Base-by-base conservation (phyloP, 2,888 invertebrate species). In the Drosophila mimica region DNA sequence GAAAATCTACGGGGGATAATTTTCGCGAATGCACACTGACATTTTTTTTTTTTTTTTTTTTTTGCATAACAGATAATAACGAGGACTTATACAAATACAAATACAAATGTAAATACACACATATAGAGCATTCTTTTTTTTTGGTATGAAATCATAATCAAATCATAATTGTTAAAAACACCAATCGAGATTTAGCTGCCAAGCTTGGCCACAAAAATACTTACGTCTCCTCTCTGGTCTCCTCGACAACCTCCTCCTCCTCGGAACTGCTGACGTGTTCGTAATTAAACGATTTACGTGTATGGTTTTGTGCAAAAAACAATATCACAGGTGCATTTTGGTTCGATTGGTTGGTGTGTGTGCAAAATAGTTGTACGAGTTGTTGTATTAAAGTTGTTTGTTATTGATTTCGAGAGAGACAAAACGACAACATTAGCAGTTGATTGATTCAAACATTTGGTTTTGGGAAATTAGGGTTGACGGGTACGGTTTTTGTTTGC, bases 171-270 rank as follows among this genome's bases (percentile, higher is more conserved):
- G 64, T 64, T 60, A 57, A 57, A 61, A 79, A 79, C 83, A 86
- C 87, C 87, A 83, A 83, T 84, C 73, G 82, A 83, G 80, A 75
- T 59, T 63, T 61, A 66, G 72, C 77, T 69, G 81, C 78, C 74
- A 79, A 66, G 56, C 63, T 66, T 76, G 86, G 84, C 66, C 63
- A 82, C 83, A 87, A 79, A 82, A 80, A 79, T 90, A 93, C 93
- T 93, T 93, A 93, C 93, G 93, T 92, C 88, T 91, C 92, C 84
- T 92, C 92, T 82, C 79, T 85, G 91, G 91, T 90, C 84, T 92
- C 92, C 91, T 93, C 93, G 91, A 91, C 92, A 91, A 92, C 92
- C 91, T 93, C 93, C 92, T 93, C 93, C 91, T 93, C 93, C 90
- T 93, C 93, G 87, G 93, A 93, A 91, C 93, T 93, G 84, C 87